Evolutionary conservation across 2,113 vertebrate species (phyloP), one percentile per base, ranked within the genome.

Genomic region (Tamias sibiricus): DNA sequence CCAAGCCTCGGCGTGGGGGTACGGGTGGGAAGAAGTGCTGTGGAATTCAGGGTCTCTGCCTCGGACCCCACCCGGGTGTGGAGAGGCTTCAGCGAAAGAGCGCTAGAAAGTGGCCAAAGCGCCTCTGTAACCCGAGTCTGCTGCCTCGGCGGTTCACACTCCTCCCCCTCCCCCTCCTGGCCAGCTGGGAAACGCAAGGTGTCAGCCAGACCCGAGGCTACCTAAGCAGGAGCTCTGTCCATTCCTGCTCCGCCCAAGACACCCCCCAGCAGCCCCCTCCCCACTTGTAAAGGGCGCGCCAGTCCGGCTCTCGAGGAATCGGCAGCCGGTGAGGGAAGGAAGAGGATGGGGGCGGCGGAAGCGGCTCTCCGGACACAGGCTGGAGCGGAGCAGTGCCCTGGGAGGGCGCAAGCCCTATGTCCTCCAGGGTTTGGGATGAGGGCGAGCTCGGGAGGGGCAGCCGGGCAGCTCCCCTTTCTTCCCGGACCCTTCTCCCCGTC

Each of bases 301-400:
- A 20, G 72, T 28, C 17, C 6, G 79, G 75, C 97, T 96, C 97
- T 97, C 96, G 96, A 97, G 90, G 96, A 97, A 98, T 96, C 87
- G 0, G 32, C 22, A 11, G 32, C 75, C 44, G 10, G 2, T 30
- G 40, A 44, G 68, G 42, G 68, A 85, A 68, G 87, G 42, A 30
- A 9, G 66, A 91, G 71, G 52, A 62, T 35, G 52, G 80, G 93
- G 93, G 49, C 22, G 57, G 74, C 37, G 49, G 82, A 44, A 35
- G 87, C 72, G 30, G 74, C 68, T 76, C 66, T 77, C 0, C 10
- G 32, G 40, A 81, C 72, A 0, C 13, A 4, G 76, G 32, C 66
- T 57, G 52, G 80, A 66, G 90, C 24, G 68, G n/a, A 42, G 81
- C 49, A 20, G 66, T n/a, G 94, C 32, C 62, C 77, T 20, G 37